phyloP scores from a whole-genome alignment of 2,113 vertebrate genomes.

The Uropsilus gracilis region DNA sequence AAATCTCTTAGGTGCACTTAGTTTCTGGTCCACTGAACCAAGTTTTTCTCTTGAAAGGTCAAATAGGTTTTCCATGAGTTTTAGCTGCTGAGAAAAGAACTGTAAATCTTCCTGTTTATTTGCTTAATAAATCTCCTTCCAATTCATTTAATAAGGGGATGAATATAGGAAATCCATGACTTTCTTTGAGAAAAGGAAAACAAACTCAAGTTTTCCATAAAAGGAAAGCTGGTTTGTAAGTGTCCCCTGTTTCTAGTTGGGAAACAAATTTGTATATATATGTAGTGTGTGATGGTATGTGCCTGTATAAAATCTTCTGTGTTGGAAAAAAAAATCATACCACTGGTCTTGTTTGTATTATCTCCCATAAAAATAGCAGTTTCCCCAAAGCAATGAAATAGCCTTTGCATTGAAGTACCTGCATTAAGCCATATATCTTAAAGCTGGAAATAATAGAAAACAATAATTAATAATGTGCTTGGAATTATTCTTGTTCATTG shows the following conservation, averaged over 20 bases:
- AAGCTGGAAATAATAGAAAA: not conserved
- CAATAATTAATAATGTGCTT: not conserved
- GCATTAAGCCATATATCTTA: not conserved
- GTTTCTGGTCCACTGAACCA: conserved; percentile 63
- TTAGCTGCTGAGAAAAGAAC: conserved; percentile 47
- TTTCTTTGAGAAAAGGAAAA: conserved; percentile 62
- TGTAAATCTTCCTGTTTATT: conserved; percentile 66
- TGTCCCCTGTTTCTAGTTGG: not conserved
- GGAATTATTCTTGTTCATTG: not conserved
- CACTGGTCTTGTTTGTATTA: not conserved
- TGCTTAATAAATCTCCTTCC: conserved; percentile 68
- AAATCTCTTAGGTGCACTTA: conserved; percentile 66
- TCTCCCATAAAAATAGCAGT: not conserved
- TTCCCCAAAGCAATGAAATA: conserved; percentile 8
- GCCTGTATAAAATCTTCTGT: not conserved
- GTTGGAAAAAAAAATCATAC: conserved; percentile 32
- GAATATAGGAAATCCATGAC: conserved; percentile 36
- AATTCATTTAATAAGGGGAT: conserved; percentile 9
- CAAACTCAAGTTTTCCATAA: not conserved
- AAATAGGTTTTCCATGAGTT: conserved; percentile 72
- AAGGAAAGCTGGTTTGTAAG: not conserved
- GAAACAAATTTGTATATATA: not conserved
- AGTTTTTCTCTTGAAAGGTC: conserved; percentile 76
- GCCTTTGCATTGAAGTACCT: conserved; percentile 36
- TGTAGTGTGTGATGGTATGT: not conserved